A percentile compares a stretch with the other conserved stretches of the same genome.
Evolutionary conservation across 2,797 vertebrate species (phyloP).

Genomic region (Limnodromus scolopaceus): DNA sequence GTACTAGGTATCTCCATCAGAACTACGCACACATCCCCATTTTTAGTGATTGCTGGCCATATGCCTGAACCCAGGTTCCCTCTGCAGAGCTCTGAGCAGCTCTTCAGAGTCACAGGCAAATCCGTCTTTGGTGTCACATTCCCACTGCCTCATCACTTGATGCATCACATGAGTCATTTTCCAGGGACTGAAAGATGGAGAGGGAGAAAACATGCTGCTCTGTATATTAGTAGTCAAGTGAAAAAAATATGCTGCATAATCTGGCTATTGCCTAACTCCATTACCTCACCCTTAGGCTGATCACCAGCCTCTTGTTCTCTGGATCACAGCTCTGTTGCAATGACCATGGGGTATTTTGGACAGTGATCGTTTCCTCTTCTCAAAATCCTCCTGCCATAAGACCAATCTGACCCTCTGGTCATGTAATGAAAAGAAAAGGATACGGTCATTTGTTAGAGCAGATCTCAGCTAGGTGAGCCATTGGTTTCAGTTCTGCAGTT

Average conservation of each 20-base stretch:
- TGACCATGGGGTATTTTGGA: background rate
- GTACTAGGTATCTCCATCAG: background rate
- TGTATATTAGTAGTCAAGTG: background rate
- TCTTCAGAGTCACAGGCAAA: background rate
- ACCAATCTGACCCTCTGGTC: background rate
- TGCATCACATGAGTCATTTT: constrained; percentile 27
- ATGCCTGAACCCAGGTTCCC: background rate
- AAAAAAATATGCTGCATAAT: background rate
- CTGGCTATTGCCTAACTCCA: background rate
- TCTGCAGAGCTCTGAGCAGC: background rate
- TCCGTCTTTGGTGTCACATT: background rate
- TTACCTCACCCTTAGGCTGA: background rate
- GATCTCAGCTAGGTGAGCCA: background rate
- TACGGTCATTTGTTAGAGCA: background rate
- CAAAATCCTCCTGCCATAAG: background rate
- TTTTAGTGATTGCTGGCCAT: background rate
- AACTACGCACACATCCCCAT: background rate
- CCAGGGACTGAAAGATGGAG: background rate
- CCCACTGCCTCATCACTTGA: background rate
- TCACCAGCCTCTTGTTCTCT: background rate
- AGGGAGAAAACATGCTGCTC: background rate
- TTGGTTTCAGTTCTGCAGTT: background rate
- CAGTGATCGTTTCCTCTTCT: background rate
- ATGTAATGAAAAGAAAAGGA: background rate
- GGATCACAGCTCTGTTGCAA: background rate